Base-by-base conservation (phyloP, 1,140 invertebrate species). In the Neodiprion fabricii region DNA sequence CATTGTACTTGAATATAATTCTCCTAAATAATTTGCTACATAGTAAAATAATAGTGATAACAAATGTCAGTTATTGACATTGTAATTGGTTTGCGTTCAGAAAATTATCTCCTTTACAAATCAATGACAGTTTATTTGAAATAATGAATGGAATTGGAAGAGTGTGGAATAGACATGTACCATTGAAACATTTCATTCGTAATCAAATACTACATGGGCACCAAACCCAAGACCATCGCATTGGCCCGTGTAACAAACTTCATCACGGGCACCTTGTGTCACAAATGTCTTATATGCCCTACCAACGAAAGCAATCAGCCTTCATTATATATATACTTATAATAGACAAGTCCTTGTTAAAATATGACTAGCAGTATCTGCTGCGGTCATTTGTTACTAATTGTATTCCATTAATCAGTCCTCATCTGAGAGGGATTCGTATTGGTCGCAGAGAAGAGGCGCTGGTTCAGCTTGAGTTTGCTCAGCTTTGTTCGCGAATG, bases 401-500 rank as follows among this genome's bases (percentile, higher is more conserved):
- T 61, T 11, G 11, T 61, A 61, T 69, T 11, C 67, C 10, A 23
- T 69, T 47, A 12, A 48, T 88, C 86, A 96, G 90, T 96, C 95
- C 88, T 96, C 95, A 88, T 96, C 95, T 73, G 94, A 96, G 1
- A 96, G 90, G 23, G 95, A 94, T 86, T 96, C 95, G 86, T 96
- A 96, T 85, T 96, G 95, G 74, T 94, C 93, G 21, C 93, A 95
- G 80, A 96, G 90, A 70, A 96, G 88, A 48, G 95, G 95, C 80
- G 95, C 94, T 23, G 94, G 94, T 86, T 96, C 94, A 61, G 90
- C 85, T 75, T 86, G 88, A 77, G 88, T 85, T 40, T 89, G 79
- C 79, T 87, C 83, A 77, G 89, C 81, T 69, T 88, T 87, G 0
- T 80, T 72, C 0, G 81, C 83, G 8, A 77, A 79, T 0, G 82